phyloP scores from a whole-genome alignment of 2,888 invertebrate genomes.

The Hartigia nigra region DNA sequence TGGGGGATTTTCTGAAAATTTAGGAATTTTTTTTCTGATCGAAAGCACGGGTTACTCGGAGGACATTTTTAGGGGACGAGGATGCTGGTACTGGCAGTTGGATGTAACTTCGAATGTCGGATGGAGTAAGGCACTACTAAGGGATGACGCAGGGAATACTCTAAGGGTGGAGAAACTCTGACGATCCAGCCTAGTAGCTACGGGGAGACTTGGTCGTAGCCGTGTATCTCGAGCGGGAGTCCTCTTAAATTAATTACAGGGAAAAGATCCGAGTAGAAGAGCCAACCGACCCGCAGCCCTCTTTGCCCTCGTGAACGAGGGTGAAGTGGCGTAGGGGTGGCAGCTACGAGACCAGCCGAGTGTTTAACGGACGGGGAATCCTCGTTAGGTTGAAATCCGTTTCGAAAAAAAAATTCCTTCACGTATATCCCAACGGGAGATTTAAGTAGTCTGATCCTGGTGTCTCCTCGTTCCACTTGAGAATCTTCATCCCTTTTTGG shows the following conservation, averaged over 20 bases:
- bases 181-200: neutral
- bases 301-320: constrained; percentile 18
- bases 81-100: neutral
- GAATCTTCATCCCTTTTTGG: neutral
- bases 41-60: too few relatives aligned
- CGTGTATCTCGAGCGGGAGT: constrained; percentile 47
- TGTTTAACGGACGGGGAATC: constrained; percentile 51
- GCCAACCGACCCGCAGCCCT: constrained; percentile 31
- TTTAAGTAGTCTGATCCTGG: constrained; percentile 37
- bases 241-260: constrained; percentile 65
- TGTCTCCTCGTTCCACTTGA: constrained; percentile 1
- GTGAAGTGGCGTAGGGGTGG: constrained; percentile 13
- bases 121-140: neutral
- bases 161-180: neutral
- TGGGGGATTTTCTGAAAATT: too few relatives aligned
- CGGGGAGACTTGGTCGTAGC: neutral
- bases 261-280: constrained; percentile 60
- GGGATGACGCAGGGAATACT: neutral
- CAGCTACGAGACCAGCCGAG: constrained; percentile 33
- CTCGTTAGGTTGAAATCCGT: constrained; percentile 49
- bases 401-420: constrained; percentile 43
- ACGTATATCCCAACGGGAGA: constrained; percentile 38
- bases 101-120: neutral
- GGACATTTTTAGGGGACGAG: too few relatives aligned
- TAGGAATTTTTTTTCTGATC: too few relatives aligned